phyloP scores from a whole-genome alignment of 2,113 vertebrate genomes.

The Cervus canadensis region DNA sequence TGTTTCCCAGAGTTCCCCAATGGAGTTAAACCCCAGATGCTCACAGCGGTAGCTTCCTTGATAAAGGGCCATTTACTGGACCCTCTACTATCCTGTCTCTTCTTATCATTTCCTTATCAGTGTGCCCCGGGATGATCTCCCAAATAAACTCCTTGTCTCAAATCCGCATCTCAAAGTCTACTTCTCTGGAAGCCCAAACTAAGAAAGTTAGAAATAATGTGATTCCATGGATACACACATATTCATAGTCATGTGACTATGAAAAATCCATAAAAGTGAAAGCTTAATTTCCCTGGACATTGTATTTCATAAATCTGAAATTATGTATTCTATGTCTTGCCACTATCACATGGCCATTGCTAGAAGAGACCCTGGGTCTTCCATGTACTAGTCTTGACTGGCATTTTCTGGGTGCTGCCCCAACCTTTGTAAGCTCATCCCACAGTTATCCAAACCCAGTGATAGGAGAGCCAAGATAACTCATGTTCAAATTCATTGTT shows the following conservation, averaged over 20 bases:
- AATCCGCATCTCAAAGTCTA: neutral
- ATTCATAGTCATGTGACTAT: neutral
- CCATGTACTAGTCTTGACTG: rapidly evolving
- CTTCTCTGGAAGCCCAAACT: neutral
- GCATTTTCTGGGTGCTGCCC: neutral
- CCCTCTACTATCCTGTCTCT: neutral
- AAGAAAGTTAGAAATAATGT: neutral
- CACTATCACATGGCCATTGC: neutral
- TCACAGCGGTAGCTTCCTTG: neutral
- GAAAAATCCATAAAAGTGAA: neutral
- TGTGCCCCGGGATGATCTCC: neutral
- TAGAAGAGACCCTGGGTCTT: neutral
- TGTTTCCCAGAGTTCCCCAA: neutral
- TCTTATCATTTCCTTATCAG: neutral
- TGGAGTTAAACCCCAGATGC: neutral
- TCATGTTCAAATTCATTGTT: neutral
- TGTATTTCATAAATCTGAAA: neutral
- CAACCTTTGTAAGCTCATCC: neutral
- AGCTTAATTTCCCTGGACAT: neutral
- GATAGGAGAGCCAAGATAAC: neutral
- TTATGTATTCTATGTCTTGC: neutral
- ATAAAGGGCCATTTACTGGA: neutral
- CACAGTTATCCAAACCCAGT: too few species aligned
- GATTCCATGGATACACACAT: neutral
- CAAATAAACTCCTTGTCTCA: neutral